phyloP scores from a whole-genome alignment of 2,113 vertebrate species.

The Leuciscus idus region DNA sequence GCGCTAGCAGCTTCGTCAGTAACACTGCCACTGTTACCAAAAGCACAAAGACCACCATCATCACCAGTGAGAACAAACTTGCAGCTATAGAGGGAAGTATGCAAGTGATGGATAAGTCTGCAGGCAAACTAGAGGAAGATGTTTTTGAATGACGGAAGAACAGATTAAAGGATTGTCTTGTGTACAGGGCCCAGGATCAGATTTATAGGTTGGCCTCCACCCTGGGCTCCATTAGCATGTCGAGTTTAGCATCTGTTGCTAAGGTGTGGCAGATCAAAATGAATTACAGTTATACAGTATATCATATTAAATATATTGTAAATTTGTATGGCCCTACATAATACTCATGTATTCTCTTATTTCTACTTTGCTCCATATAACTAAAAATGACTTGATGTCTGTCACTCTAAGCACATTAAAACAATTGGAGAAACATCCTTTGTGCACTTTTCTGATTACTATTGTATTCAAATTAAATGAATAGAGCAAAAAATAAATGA shows the following conservation, averaged over 20 bases:
- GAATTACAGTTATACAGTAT: neutral
- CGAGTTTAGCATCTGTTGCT: neutral
- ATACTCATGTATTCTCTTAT: neutral
- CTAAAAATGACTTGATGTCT: neutral
- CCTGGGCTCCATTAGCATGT: neutral
- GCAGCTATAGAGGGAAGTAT: neutral
- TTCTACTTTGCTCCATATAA: neutral
- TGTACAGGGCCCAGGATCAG: neutral
- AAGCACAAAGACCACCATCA: constrained; percentile 38
- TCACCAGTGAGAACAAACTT: neutral
- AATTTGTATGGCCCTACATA: neutral
- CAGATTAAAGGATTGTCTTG: neutral
- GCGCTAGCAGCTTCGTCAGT: neutral
- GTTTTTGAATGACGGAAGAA: constrained; percentile 10
- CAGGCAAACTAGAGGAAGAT: neutral
- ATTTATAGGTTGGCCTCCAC: neutral
- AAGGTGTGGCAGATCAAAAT: neutral
- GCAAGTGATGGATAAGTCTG: constrained; percentile 1
- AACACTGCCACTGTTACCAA: constrained; percentile 14
- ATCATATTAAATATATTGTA: neutral
- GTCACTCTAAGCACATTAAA: neutral
- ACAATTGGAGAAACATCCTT: neutral
- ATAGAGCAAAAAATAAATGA: neutral
- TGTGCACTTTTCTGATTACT: neutral
- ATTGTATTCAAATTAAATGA: constrained; percentile 7